Evolutionary conservation across 2,888 invertebrate species (phyloP), one percentile per base, ranked within the genome.

Genomic region (Kuschelorhynchus macadamiae): DNA sequence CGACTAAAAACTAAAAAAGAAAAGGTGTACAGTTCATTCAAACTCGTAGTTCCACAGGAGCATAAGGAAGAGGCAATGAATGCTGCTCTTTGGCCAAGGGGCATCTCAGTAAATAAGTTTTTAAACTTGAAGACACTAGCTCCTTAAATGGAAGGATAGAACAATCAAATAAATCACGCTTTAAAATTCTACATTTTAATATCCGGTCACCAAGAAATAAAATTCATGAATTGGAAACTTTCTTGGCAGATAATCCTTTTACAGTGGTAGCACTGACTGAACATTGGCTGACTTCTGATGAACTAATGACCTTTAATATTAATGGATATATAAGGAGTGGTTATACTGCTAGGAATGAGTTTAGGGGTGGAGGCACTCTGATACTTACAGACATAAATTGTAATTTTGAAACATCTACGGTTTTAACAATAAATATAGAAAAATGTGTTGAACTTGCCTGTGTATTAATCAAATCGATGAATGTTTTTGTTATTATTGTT

Each of bases 391-490:
- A 41, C 11, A 9, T 7, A 36, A 9, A 9, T 4, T 9, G 3
- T 36, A 36, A 11, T 7, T 11, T 41, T 8, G 12, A 16, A 41
- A 41, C 14, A 12, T 7, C 41, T 41, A 14, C 4, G 4, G 3
- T 41, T 8, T 9, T 41, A 41, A 41, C 41, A 41, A 41, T 5
- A 41, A 41, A 41, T 12, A 16, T 41, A 14, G 41, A 41, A 41
- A 41, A 41, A 41, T 41, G 41, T 41, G 16, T 41, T 8, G 14
- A 41, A 41, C 14, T 14, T 12, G 1, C 7, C 41, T 41, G 2
- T 41, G 16, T 14, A 8, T 41, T 14, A 1, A 14, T 41, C 12
- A 41, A 41, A 16, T 14, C 41, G 1, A 14, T 12, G n/a, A 41
- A 41, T 14, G n/a, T 41, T 12, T 14, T 14, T 41, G 41, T 41